phyloP scores from a whole-genome alignment of 2,113 vertebrate species.

The Xiphophorus hellerii region DNA sequence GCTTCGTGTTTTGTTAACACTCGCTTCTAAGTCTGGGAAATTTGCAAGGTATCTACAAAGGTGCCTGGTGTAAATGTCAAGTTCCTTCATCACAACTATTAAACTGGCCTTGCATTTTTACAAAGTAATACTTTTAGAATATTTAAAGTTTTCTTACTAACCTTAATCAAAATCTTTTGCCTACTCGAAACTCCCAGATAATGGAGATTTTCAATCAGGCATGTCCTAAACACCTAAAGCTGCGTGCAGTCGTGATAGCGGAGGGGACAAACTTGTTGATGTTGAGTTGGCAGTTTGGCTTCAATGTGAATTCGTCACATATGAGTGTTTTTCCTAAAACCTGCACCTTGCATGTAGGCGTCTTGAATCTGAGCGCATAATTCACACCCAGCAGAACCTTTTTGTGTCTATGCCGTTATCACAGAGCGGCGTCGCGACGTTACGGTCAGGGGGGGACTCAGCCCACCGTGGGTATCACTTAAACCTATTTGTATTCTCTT shows the following conservation, averaged over 20 bases:
- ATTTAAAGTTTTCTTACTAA: neutral
- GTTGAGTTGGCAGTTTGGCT: conserved; percentile 84
- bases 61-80: neutral
- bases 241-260: conserved; percentile 5
- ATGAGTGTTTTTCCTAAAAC: conserved; percentile 36
- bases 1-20: accelerated
- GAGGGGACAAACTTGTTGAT: conserved; percentile 60
- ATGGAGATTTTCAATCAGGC: conserved; percentile 48
- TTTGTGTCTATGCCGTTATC: neutral
- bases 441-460: neutral
- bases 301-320: neutral
- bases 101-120: neutral
- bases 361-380: neutral
- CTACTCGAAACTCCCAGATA: neutral
- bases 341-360: accelerated
- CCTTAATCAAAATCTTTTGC: neutral
- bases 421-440: neutral
- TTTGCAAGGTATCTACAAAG: neutral
- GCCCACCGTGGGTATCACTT: neutral
- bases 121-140: neutral
- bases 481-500: neutral
- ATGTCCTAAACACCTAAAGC: conserved; percentile 8
- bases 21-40: neutral
- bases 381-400: neutral
- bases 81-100: neutral